These are phyloP conservation scores for Eriosoma lanigerum DNA, from an alignment of 1,140 invertebrate genomes.

Conservation along the genomic window DNA sequence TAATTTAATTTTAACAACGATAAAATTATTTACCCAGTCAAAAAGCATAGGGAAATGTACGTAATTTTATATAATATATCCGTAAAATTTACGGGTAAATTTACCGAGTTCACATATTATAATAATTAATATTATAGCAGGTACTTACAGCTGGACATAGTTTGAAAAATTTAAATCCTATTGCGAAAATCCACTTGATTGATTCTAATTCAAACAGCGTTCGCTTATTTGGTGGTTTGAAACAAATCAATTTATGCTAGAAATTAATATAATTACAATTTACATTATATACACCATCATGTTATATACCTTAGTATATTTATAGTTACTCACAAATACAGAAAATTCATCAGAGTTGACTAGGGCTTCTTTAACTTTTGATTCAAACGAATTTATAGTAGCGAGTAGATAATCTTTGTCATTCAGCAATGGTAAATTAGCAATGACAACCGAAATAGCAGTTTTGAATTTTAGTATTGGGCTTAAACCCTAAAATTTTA, in stretches of 20 bases:
- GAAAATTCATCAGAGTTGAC: not conserved
- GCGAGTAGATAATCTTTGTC: not conserved
- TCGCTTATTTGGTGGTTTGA: not conserved
- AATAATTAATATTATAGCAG: too few relatives aligned
- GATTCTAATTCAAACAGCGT: constrained; percentile 2
- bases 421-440: not conserved
- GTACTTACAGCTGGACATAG: not conserved
- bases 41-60: too few relatives aligned
- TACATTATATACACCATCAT: too few relatives aligned
- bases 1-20: too few relatives aligned
- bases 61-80: too few relatives aligned
- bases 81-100: too few relatives aligned
- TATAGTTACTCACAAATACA: not conserved
- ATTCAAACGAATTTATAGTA: not conserved
- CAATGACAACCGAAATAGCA: not conserved
- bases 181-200: constrained; percentile 5
- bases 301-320: too few relatives aligned
- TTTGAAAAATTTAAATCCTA: constrained; percentile 24
- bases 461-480: not conserved
- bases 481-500: not conserved
- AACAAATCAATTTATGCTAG: not conserved
- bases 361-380: not conserved
- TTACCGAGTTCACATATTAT: too few relatives aligned
- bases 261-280: not conserved
- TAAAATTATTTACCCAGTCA: too few relatives aligned